Base-by-base conservation (phyloP, 2,797 vertebrate genomes). In the Pagetopsis macropterus region DNA sequence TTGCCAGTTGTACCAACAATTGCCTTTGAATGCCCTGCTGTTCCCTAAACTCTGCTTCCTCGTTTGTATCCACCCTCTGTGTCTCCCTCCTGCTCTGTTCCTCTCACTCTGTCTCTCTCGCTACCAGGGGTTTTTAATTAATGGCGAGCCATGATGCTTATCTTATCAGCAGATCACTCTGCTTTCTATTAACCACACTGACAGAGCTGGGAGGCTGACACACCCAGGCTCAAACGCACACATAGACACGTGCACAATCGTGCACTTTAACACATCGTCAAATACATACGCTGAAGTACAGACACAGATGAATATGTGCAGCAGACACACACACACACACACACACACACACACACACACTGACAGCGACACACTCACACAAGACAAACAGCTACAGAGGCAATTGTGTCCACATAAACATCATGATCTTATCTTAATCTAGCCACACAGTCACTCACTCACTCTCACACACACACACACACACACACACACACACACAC, bases 111-210 rank as follows among this genome's bases (percentile, higher is more conserved):
- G 44, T 82, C 79, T 82, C 56, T 78, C 81, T 88, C 84, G 51
- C 83, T 80, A 81, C 83, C 77, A 88, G 89, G 83, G 82, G 46
- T 75, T 91, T 93, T 94, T 93, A 94, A 94, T 94, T 93, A 94
- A 94, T 93, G 88, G 88, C 61, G 83, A 87, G 87, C 85, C 85
- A 72, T 69, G 89, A 92, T 89, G 88, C 88, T 93, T 93, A 92
- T 94, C 92, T 95, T 93, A 94, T 94, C 92, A 87, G 85, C 79
- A 83, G 76, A 94, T 94, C 88, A 72, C 76, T 90, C 84, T 84
- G 84, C 84, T 91, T 93, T 91, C 87, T 91, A 91, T 92, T 92
- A 93, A 85, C 85, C 76, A 72, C 90, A 74, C 84, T 84, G 82
- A 82, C 72, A 81, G 83, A 81, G 86, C 76, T 85, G 86, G 84